phyloP scores from a whole-genome alignment of 1,140 invertebrate genomes.

The Eubasilissa regina region DNA sequence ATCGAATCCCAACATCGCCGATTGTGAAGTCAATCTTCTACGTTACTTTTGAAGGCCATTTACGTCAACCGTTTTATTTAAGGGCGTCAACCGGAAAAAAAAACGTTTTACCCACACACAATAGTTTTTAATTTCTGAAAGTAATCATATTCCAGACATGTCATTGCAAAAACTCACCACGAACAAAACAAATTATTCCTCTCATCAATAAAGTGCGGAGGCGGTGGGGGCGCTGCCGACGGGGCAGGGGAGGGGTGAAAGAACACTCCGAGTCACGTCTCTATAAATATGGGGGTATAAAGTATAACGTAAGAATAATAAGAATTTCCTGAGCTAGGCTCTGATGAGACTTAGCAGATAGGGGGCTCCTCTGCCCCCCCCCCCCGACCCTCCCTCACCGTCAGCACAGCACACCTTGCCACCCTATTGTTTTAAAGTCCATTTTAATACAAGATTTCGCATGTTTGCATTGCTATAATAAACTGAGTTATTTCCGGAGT shows the following conservation, averaged over 20 bases:
- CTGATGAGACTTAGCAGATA: constrained; percentile 58
- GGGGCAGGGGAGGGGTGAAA: no score
- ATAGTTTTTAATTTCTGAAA: neutral
- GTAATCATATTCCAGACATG: neutral
- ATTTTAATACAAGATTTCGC: constrained; percentile 1
- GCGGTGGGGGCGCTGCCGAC: neutral
- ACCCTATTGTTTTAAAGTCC: neutral
- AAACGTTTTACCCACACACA: no score
- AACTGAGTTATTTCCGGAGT: no score
- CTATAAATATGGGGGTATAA: constrained; percentile 55
- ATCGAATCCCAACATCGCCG: no score
- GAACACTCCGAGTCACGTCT: constrained; percentile 27
- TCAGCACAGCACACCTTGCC: neutral
- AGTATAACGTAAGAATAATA: constrained; percentile 60
- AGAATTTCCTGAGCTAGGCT: constrained; percentile 58
- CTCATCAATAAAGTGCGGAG: constrained; percentile 36
- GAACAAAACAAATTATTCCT: constrained; percentile 37
- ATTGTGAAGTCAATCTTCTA: no score
- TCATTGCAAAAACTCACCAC: neutral
- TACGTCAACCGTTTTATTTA: no score
- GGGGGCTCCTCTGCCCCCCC: constrained; percentile 22
- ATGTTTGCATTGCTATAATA: neutral
- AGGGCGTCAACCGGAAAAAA: no score
- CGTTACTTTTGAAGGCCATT: no score
- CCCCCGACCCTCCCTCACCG: constrained; percentile 9